These are phyloP conservation scores for Clarias magur DNA, from an alignment of 2,113 vertebrate genomes.

Conservation along the genomic window DNA sequence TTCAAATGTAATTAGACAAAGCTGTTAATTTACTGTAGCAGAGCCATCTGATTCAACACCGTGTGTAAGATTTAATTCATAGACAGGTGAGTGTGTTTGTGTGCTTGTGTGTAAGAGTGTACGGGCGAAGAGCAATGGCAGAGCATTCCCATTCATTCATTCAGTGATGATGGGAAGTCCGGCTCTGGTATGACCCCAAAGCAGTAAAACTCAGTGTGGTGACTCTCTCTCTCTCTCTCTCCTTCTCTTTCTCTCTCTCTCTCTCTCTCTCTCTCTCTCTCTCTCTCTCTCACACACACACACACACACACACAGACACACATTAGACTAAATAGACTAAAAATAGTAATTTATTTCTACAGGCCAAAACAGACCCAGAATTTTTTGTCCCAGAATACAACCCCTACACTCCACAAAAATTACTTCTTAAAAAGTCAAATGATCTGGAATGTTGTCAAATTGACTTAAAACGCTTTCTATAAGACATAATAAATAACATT, in stretches of 20 bases:
- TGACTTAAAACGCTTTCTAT: too few relatives aligned
- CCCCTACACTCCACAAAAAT: not conserved
- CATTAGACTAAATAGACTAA: not conserved
- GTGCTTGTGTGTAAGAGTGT: not conserved
- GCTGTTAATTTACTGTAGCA: conserved; percentile 8
- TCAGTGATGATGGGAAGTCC: not conserved
- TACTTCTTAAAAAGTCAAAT: too few relatives aligned
- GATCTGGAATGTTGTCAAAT: too few relatives aligned
- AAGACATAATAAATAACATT: too few relatives aligned
- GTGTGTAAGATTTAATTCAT: not conserved
- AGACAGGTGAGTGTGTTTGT: not conserved
- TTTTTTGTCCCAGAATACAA: conserved; percentile 6
- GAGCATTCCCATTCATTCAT: not conserved
- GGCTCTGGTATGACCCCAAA: not conserved
- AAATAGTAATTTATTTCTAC: conserved; percentile 33
- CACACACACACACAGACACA: not conserved
- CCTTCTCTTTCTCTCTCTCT: too few relatives aligned
- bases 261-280: too few relatives aligned
- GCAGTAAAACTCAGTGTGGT: not conserved
- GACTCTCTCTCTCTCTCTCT: not conserved
- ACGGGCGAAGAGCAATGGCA: not conserved
- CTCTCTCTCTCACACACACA: too few relatives aligned
- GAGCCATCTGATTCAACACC: conserved; percentile 22
- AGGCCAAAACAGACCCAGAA: conserved; percentile 22
- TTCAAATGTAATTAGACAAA: conserved; percentile 17